Conservation (phyloP, 2,113 vertebrate genomes). For the Oreocharis arfaki region DNA sequence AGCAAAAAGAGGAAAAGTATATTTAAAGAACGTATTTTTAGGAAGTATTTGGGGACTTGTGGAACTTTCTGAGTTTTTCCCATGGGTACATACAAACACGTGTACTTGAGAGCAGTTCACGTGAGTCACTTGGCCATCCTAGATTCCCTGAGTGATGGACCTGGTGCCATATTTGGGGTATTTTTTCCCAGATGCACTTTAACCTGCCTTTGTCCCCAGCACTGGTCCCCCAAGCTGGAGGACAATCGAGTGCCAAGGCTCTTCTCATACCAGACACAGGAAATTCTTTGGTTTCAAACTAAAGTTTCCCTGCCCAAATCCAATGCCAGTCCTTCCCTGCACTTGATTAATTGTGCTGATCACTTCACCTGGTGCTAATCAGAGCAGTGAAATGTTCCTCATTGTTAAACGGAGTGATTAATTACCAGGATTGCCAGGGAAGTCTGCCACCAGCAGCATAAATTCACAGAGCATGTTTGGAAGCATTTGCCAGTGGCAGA, state of each 20-base stretch:
- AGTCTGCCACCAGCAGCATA: conserved; percentile 34
- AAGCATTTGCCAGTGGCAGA: conserved; percentile 41
- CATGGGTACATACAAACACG: rapidly evolving
- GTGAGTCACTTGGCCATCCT: rapidly evolving
- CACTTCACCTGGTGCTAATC: conserved; percentile 52
- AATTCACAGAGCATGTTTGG: background rate
- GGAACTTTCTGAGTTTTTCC: background rate
- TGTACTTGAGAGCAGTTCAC: rapidly evolving
- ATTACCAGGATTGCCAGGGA: conserved; percentile 26
- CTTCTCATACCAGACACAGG: background rate
- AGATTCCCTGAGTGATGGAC: background rate
- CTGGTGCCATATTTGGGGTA: background rate
- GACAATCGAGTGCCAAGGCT: background rate
- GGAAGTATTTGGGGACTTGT: background rate
- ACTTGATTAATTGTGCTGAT: conserved; percentile 28
- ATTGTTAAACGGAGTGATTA: conserved; percentile 45
- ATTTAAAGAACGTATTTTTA: background rate
- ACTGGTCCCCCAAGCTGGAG: too few species aligned
- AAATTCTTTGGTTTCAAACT: background rate
- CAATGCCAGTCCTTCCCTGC: background rate
- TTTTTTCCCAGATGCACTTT: background rate
- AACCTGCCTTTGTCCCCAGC: background rate
- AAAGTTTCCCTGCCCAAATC: background rate
- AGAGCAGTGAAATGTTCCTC: conserved; percentile 19
- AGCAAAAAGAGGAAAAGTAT: background rate